Percentiles rank a stretch among this genome's conserved stretches.
Conservation (phyloP, 2,888 invertebrate genomes). For the Acrocyrtus sp. region DNA sequence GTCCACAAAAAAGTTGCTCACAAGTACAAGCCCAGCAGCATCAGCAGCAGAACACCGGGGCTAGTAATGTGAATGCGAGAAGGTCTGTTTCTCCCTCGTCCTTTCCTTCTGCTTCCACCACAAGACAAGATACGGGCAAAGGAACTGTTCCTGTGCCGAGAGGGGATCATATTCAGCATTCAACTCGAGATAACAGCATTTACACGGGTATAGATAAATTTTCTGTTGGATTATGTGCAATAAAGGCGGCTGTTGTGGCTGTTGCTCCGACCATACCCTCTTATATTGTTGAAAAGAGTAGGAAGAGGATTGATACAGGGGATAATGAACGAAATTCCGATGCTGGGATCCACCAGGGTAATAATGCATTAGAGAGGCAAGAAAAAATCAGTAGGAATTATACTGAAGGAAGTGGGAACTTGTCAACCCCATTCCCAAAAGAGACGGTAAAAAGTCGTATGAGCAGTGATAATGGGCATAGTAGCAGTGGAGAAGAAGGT, state of each 20-base stretch:
- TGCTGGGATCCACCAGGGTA: not conserved
- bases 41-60: constrained; percentile 20
- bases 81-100: constrained; percentile 32
- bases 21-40: constrained; percentile 14
- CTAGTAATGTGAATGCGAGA: constrained; percentile 4
- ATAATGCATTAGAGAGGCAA: too few relatives aligned
- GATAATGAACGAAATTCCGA: not conserved
- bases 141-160: constrained; percentile 21
- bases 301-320: not conserved
- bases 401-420: constrained; percentile 37
- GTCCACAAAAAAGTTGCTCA: constrained; percentile 19
- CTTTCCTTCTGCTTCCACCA: not conserved
- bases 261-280: constrained; percentile 51
- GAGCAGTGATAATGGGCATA: not conserved
- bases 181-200: constrained; percentile 45
- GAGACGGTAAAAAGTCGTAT: constrained; percentile 30
- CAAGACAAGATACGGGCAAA: constrained; percentile 5
- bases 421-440: constrained; percentile 47
- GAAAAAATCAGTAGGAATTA: too few relatives aligned
- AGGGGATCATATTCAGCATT: constrained; percentile 28
- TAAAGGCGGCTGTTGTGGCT: constrained; percentile 50
- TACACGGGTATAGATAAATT: constrained; percentile 51
- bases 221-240: constrained; percentile 57
- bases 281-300: constrained; percentile 39
- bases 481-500: constrained; percentile 21